A percentile compares a stretch with the other conserved stretches of the same genome.
Conservation (phyloP, 2,888 invertebrate species). For the Cinara cedri region DNA sequence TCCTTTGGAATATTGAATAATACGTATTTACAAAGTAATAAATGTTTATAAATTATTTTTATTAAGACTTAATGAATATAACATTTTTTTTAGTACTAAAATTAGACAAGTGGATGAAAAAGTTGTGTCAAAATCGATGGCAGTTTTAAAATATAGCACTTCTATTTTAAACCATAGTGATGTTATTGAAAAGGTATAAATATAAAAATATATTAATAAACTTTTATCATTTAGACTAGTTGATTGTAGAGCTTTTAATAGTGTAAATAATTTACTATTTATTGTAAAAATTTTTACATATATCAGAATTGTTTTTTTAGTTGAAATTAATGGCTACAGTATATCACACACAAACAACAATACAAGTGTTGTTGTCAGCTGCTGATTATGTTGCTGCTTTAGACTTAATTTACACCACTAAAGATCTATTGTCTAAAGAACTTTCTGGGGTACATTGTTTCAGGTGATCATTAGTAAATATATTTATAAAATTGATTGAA, state of each 20-base stretch:
- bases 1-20: neutral
- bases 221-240: neutral
- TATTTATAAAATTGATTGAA: neutral
- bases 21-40: neutral
- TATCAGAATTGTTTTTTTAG: slow-evolving; percentile 61
- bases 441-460: slow-evolving; percentile 93
- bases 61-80: neutral
- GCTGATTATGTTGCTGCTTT: slow-evolving; percentile 97
- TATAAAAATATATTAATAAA: slow-evolving; percentile 19
- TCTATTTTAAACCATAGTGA: slow-evolving; percentile 37
- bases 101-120: slow-evolving; percentile 47
- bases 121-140: slow-evolving; percentile 44
- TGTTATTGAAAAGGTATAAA: slow-evolving; percentile 32
- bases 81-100: slow-evolving; percentile 19
- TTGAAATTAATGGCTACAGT: slow-evolving; percentile 92
- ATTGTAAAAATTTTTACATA: neutral
- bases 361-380: slow-evolving; percentile 90
- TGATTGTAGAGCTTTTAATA: neutral
- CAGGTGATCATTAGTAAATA: slow-evolving; percentile 65
- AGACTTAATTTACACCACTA: slow-evolving; percentile 94
- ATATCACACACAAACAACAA: slow-evolving; percentile 96
- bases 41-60: neutral
- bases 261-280: slow-evolving; percentile 2
- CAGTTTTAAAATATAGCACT: slow-evolving; percentile 41
- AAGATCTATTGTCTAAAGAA: slow-evolving; percentile 89